Evolutionary conservation across 37 sponge, comb jelly and placozoan genomes (phyloP).

Genomic region (Chondrilla cf. caribensis): DNA sequence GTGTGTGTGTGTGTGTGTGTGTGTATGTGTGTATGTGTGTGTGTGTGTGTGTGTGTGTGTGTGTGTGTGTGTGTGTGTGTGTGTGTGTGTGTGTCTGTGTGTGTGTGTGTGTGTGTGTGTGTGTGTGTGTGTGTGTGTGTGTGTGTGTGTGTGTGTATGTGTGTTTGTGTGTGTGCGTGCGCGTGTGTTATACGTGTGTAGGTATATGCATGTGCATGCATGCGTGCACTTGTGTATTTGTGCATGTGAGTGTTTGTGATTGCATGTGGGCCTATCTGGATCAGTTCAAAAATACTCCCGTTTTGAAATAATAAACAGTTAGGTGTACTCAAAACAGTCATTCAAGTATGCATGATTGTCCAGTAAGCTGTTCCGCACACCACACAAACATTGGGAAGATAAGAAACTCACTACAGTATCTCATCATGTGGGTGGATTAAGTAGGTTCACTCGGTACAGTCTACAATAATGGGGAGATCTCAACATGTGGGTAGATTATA

Average conservation of each 20-base stretch:
- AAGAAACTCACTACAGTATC: too few species aligned
- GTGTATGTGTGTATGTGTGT: slow-evolving; percentile 17
- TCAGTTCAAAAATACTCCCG: too few species aligned
- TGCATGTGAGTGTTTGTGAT: background rate
- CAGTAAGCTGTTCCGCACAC: too few species aligned
- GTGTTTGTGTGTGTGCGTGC: background rate
- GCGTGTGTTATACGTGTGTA: background rate
- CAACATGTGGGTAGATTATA: too few species aligned
- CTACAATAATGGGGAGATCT: too few species aligned
- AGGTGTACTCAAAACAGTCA: too few species aligned
- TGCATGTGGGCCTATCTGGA: background rate
- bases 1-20: background rate
- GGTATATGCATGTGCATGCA: background rate
- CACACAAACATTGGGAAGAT: too few species aligned
- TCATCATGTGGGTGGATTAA: too few species aligned
- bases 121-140: slow-evolving; percentile 13
- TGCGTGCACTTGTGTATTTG: background rate
- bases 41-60: slow-evolving; percentile 15
- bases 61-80: slow-evolving; percentile 17
- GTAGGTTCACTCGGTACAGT: too few species aligned
- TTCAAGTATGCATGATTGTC: too few species aligned
- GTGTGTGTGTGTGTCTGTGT: slow-evolving; percentile 19
- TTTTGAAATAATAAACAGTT: too few species aligned
- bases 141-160: background rate
- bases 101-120: slow-evolving; percentile 22